Conservation (phyloP, 2,113 vertebrate genomes). For the Elephas maximus region DNA sequence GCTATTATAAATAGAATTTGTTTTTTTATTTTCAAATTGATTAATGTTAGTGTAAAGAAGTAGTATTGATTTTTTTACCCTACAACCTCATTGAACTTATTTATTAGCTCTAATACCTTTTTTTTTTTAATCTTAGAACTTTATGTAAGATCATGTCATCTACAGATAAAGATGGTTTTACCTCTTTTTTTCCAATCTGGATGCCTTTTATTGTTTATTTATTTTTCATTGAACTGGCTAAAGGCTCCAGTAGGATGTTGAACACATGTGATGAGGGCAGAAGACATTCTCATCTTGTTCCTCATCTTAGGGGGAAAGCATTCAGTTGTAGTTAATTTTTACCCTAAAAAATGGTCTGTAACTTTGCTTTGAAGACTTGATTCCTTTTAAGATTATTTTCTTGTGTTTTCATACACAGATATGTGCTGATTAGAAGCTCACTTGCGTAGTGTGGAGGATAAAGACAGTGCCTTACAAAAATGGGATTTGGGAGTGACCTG, state of each 20-base stretch:
- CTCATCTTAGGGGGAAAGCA: constrained; percentile 15
- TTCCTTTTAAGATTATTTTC: constrained; percentile 60
- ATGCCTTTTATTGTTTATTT: not conserved
- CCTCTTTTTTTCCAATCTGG: constrained; percentile 16
- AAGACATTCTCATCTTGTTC: not conserved
- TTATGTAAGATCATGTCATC: not conserved
- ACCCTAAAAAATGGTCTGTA: not conserved
- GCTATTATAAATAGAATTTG: not conserved
- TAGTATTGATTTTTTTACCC: not conserved
- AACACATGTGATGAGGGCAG: not conserved
- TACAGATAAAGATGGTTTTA: not conserved
- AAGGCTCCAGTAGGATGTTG: not conserved
- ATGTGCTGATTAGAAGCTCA: constrained; percentile 89
- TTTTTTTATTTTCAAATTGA: not conserved
- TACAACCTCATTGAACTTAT: not conserved
- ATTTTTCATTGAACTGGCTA: not conserved
- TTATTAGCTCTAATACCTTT: constrained; percentile 5
- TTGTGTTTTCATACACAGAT: constrained; percentile 83
- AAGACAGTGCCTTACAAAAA: constrained; percentile 91
- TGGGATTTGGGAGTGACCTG: constrained; percentile 98
- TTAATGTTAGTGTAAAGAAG: not conserved
- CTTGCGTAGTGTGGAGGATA: constrained; percentile 78
- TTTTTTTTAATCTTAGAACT: not conserved
- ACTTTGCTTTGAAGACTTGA: constrained; percentile 25
- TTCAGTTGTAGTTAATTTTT: not conserved